Percentiles rank a stretch among this genome's conserved stretches.
phyloP scores from a whole-genome alignment of 2,888 invertebrate genomes.

The Drosophila quinaria region DNA sequence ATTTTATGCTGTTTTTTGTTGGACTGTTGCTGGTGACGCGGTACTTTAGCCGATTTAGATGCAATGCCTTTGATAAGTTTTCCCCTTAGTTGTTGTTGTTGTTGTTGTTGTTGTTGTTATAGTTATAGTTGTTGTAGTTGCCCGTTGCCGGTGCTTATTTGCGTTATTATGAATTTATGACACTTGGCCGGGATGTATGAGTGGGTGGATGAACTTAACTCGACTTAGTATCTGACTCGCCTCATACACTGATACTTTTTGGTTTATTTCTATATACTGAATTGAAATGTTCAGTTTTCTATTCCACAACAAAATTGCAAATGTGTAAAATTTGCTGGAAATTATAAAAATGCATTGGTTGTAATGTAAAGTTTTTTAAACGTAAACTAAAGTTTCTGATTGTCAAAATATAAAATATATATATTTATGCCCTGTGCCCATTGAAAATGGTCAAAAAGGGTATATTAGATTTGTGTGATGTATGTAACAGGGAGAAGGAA shows the following conservation, averaged over 20 bases:
- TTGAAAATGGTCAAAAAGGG: too few relatives aligned
- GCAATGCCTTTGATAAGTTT: conserved; percentile 73
- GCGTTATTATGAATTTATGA: conserved; percentile 83
- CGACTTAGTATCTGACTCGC: background rate
- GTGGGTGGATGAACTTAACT: conserved; percentile 14
- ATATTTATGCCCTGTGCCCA: too few relatives aligned
- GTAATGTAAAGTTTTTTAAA: too few relatives aligned
- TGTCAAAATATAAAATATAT: too few relatives aligned
- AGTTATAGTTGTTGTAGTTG: conserved; percentile 9
- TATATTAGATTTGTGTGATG: too few relatives aligned
- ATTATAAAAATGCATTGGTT: too few relatives aligned
- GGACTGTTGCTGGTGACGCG: conserved; percentile 47
- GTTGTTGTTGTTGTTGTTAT: conserved; percentile 28
- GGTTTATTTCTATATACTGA: too few relatives aligned
- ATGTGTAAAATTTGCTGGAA: too few relatives aligned
- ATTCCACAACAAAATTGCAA: too few relatives aligned
- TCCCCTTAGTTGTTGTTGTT: conserved; percentile 7
- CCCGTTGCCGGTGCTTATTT: conserved; percentile 77
- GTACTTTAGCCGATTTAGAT: conserved; percentile 74
- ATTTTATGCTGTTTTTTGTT: background rate
- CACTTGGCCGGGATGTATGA: conserved; percentile 67
- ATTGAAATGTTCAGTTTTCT: too few relatives aligned
- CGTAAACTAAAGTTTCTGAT: too few relatives aligned
- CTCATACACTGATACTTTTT: conserved; percentile 1
- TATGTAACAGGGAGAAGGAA: too few relatives aligned